A percentile compares a stretch with the other conserved stretches of the same genome.
These are phyloP conservation scores for Nycticebus coucang DNA, from an alignment of 2,113 vertebrate genomes.

Conservation along the genomic window DNA sequence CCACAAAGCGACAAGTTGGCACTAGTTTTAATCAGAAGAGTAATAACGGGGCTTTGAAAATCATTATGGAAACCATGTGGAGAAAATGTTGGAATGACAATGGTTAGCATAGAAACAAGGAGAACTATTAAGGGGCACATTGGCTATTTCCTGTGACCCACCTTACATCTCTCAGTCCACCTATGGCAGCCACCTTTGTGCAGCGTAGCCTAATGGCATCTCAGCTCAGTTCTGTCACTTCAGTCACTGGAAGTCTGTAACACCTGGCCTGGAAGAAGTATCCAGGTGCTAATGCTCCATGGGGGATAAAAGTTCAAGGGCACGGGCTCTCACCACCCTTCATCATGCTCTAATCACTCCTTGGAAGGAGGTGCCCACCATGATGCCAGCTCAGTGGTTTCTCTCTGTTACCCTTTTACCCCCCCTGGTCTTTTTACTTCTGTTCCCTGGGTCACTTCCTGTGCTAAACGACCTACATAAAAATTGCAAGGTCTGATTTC, in stretches of 20 bases:
- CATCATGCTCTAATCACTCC: not conserved
- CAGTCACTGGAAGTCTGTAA: not conserved
- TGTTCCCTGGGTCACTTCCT: not conserved
- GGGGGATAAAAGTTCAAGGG: not conserved
- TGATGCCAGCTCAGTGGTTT: not conserved
- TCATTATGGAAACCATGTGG: not conserved
- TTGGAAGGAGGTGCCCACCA: not conserved
- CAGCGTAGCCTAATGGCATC: not conserved
- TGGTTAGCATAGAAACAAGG: not conserved
- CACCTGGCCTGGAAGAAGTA: not conserved
- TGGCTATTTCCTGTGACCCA: not conserved
- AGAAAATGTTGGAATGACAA: not conserved
- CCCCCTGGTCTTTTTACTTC: not conserved
- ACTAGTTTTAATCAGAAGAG: not conserved
- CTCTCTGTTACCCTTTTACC: not conserved
- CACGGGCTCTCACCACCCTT: not conserved
- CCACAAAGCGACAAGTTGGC: no score
- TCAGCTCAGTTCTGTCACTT: not conserved
- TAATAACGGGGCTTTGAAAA: not conserved
- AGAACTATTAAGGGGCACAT: not conserved
- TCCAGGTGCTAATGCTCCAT: not conserved
- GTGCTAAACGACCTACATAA: fast-evolving
- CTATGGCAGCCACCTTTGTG: not conserved
- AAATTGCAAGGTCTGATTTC: not conserved
- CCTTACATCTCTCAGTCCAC: not conserved